Conservation (phyloP, 1,140 invertebrate species). For the Bicyclus anynana region DNA sequence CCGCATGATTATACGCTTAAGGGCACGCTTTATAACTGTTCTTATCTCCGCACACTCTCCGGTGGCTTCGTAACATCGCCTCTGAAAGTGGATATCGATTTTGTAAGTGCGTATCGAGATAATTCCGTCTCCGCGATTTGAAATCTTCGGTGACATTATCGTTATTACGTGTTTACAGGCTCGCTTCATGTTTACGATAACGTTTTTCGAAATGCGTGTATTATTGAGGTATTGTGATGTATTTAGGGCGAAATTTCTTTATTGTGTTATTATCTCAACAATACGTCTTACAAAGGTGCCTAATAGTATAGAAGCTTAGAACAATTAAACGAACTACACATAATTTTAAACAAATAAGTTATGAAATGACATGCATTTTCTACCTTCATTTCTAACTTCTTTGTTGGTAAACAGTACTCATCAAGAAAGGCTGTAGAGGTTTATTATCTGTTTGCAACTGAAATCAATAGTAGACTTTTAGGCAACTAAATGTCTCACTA, state of each 20-base stretch:
- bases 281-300: too few species aligned
- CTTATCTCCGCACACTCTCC: constrained; percentile 20
- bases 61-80: constrained; percentile 16
- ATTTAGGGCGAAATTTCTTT: neutral
- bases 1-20: constrained; percentile 11
- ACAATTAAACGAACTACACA: too few species aligned
- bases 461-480: too few species aligned
- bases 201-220: neutral
- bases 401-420: too few species aligned
- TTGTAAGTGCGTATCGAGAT: constrained; percentile 9
- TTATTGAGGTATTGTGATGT: neutral
- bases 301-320: too few species aligned
- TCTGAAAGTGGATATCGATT: constrained; percentile 9
- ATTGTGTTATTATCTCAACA: too few species aligned
- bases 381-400: too few species aligned
- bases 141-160: neutral
- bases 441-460: too few species aligned
- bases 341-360: too few species aligned
- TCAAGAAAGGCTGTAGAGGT: too few species aligned
- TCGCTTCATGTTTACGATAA: constrained; percentile 7
- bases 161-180: neutral
- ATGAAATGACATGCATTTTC: too few species aligned
- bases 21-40: constrained; percentile 7
- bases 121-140: constrained; percentile 1
- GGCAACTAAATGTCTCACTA: too few species aligned